These are phyloP conservation scores for Cosmia trapezina DNA, from an alignment of 2,888 invertebrate genomes.

Conservation along the genomic window DNA sequence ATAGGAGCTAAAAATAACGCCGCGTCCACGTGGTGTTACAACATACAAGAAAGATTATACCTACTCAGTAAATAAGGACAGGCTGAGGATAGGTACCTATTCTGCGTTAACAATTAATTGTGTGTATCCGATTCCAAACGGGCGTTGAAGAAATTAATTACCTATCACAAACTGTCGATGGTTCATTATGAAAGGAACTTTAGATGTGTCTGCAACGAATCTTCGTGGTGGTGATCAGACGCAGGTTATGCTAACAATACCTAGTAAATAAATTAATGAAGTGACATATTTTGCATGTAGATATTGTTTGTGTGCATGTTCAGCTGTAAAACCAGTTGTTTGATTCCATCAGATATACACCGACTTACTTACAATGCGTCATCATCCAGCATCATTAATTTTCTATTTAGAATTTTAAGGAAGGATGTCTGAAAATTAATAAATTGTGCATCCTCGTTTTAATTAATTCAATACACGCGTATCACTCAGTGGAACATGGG, in stretches of 20 bases:
- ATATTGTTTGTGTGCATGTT: constrained; percentile 29
- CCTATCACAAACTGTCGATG: constrained; percentile 34
- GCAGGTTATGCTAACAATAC: constrained; percentile 57
- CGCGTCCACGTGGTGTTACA: constrained; percentile 47
- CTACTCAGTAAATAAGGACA: constrained; percentile 38
- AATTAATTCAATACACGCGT: constrained; percentile 28
- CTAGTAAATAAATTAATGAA: constrained; percentile 56
- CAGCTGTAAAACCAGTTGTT: constrained; percentile 13
- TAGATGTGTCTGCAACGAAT: constrained; percentile 51
- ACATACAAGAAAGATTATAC: constrained; percentile 46
- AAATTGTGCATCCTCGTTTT: constrained; percentile 31
- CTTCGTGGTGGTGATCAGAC: constrained; percentile 42
- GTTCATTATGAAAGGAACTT: constrained; percentile 50
- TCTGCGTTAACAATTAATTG: constrained; percentile 44
- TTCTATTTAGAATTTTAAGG: constrained; percentile 16
- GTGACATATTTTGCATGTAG: constrained; percentile 21
- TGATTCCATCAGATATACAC: constrained; percentile 17
- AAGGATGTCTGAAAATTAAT: constrained; percentile 10
- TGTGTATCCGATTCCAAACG: constrained; percentile 42
- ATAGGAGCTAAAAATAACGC: constrained; percentile 49
- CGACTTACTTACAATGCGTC: constrained; percentile 6
- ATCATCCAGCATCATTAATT: not conserved
- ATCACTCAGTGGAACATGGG: constrained; percentile 29
- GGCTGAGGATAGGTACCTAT: constrained; percentile 22
- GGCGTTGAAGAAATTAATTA: constrained; percentile 46